Evolutionary conservation across 2,888 invertebrate genomes (phyloP), one percentile per base, ranked within the genome.

Genomic region (Temnothorax unifasciatus): DNA sequence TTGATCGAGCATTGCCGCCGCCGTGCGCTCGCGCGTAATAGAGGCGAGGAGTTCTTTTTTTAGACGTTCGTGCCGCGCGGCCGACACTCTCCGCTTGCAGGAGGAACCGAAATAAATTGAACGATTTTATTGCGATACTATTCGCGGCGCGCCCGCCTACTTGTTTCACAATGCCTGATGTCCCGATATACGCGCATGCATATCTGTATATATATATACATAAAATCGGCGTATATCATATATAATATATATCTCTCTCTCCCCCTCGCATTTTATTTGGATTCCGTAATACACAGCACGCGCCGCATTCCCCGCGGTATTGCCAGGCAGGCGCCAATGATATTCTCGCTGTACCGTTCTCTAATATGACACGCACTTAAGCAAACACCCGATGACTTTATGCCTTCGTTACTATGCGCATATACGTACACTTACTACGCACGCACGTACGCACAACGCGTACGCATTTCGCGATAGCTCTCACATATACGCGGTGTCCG

Each of bases 321-420:
- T 76, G 68, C 76, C 76, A 76, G 50, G 13, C 79, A 79, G 79
- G 79, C 79, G 79, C 74, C 79, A 79, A 79, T 73, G 71, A 73
- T 79, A 79, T 79, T 79, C 76, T 54, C 21, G 76, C 41, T 52
- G 59, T 79, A 79, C 79, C 74, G 79, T 79, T 79, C 74, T 77
- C 69, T 79, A 79, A 79, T 79, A 79, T 73, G 79, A 79, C 79
- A 79, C 79, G 79, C 73, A 73, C 79, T 79, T 79, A 79, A 79
- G 74, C 79, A 73, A 79, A 79, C 74, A 79, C 57, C 79, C 79
- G 59, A 79, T 59, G 79, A 79, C 73, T 68, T 76, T 73, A 79
- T 73, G 74, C 34, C 79, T 79, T 21, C 34, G 44, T 69, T 69
- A 57, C 41, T 79, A 73, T 47, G 57, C 74, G 44, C 69, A 52